Base-by-base conservation (phyloP, 37 sponge, comb jelly and placozoan genomes). In the Axinella damicornis region DNA sequence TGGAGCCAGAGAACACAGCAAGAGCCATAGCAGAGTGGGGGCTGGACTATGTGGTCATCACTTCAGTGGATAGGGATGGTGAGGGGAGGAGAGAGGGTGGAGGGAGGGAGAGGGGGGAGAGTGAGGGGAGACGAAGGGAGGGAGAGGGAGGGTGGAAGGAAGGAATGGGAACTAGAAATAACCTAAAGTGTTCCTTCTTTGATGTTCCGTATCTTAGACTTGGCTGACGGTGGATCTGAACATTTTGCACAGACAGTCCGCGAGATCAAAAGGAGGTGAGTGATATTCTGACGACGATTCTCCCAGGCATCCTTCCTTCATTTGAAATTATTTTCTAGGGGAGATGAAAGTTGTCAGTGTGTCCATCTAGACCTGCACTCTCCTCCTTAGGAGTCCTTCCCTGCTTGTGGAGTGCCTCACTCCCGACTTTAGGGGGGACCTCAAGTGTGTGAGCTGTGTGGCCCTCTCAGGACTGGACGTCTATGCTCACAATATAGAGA, bases 61-160 rank as follows among this genome's bases (percentile, higher is more conserved):
- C 99, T 19, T 98, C 99, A 78, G 99, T 98, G 59, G 99, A 98
- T 70, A 87, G 99, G 88, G 99, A 98, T 84, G 98, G 96, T 95
- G 33, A 69, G 92, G 4, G 73, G 27, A 52, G 31, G 31, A 59
- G 25, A 61, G 27, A 38, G 35, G 66, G 31, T 60, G 92, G 20
- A 64, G 27, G 65, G 31, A 16, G 61, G 25, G 77, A 11, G 41
- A 17, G 66, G 46, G 9, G 46, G 46, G 46, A 46, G n/a, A n/a
- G n/a, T n/a, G n/a, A n/a, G 98, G 96, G 92, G 33, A 69, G 92
- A 18, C 64, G 27, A 52, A 22, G 31, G 61, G 25, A 61, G 27
- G 41, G 35, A 41, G 31, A 69, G 92, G 20, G 73, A 46, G 65
- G 31, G 31, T 36, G 25, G 77, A 11, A 38, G 35, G 66, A 9